Evolutionary conservation across 35 echinoderm and acorn worm genomes (phyloP).

Genomic region (Ophiothrix spiculata): DNA sequence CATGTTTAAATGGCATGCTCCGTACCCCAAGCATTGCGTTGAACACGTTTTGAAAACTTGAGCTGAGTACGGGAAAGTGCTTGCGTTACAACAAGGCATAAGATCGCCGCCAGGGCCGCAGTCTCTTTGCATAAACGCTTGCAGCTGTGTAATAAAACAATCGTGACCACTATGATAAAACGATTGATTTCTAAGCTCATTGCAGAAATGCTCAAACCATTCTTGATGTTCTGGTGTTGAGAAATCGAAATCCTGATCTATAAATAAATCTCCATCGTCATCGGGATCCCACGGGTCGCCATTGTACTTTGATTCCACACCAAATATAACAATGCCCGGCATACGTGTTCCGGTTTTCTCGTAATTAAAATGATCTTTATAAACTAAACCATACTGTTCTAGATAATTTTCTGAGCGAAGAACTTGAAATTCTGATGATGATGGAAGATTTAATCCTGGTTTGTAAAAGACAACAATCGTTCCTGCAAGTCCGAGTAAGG

Average conservation of each 20-base stretch:
- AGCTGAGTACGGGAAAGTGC: conserved; percentile 28
- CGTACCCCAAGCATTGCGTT: conserved; percentile 2
- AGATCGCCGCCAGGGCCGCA: background rate
- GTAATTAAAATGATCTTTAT: conserved; percentile 56
- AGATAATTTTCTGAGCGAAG: conserved; percentile 53
- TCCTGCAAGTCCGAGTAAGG: conserved; percentile 42
- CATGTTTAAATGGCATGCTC: background rate
- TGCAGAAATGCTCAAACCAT: conserved; percentile 62
- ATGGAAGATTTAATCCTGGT: conserved; percentile 53
- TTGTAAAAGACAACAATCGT: conserved; percentile 43
- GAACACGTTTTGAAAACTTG: conserved; percentile 51
- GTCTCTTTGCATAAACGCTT: conserved; percentile 23
- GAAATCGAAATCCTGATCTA: conserved; percentile 52
- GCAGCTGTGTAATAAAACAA: conserved; percentile 53
- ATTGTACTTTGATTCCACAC: conserved; percentile 47
- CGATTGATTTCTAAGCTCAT: conserved; percentile 35
- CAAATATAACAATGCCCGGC: conserved; percentile 33
- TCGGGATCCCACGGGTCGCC: conserved; percentile 65
- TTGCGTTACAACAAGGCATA: conserved; percentile 57
- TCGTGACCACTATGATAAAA: conserved; percentile 19
- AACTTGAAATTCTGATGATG: conserved; percentile 68
- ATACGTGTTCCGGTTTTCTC: background rate
- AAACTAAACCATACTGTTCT: conserved; percentile 76
- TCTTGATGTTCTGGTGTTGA: conserved; percentile 31
- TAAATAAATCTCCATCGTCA: conserved; percentile 32